These are phyloP conservation scores for Heterohyrax brucei DNA, from an alignment of 2,797 vertebrate genomes.

Conservation along the genomic window DNA sequence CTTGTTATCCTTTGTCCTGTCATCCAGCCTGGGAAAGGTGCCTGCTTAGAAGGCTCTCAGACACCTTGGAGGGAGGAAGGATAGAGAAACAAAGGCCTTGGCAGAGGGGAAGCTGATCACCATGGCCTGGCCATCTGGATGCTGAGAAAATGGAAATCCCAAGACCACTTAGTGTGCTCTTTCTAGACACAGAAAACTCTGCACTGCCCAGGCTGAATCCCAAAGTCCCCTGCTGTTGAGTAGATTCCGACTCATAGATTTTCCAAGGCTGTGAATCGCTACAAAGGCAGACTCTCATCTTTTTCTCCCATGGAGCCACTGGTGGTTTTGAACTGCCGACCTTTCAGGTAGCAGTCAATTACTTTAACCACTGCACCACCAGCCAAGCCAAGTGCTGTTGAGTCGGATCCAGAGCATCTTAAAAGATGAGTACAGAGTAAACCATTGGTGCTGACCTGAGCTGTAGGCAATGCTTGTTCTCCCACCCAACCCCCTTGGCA, in stretches of 20 bases:
- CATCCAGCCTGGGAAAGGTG: neutral
- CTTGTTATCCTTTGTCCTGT: neutral
- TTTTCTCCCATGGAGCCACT: neutral
- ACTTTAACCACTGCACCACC: too few species aligned
- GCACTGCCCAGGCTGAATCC: neutral
- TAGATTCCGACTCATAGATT: neutral
- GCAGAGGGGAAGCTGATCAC: neutral
- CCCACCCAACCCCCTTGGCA: neutral
- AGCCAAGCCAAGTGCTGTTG: too few species aligned
- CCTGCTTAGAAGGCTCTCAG: neutral
- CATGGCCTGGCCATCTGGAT: neutral
- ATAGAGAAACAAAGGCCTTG: conserved; percentile 17
- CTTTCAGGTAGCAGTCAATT: too few species aligned
- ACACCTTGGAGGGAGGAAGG: neutral
- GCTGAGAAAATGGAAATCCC: neutral
- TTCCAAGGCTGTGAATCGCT: neutral
- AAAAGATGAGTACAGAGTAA: neutral
- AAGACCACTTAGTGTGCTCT: neutral
- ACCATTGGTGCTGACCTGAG: neutral
- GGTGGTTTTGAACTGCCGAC: neutral
- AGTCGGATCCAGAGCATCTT: too few species aligned
- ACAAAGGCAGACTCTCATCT: neutral
- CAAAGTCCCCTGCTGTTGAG: neutral
- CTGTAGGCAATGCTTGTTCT: neutral
- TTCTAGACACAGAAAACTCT: neutral